phyloP scores from a whole-genome alignment of 2,797 vertebrate species.

The Pseudocheirus occidentalis region DNA sequence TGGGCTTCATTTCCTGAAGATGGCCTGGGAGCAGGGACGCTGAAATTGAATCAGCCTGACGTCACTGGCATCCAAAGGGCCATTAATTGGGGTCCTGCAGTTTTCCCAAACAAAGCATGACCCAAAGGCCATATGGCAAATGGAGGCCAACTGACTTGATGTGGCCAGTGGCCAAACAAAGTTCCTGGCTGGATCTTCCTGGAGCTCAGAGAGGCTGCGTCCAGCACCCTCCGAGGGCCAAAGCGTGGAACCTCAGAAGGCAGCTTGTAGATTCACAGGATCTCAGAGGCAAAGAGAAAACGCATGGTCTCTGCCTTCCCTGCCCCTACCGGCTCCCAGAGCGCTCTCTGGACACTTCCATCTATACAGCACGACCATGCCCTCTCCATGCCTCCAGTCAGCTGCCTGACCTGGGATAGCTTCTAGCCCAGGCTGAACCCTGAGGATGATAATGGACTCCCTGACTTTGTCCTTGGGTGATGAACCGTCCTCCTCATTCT shows the following conservation, averaged over 20 bases:
- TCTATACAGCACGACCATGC: accelerated
- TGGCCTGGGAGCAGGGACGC: conserved; percentile 79
- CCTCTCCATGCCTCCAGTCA: not conserved
- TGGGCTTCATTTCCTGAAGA: conserved; percentile 74
- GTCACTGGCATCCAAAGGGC: conserved; percentile 76
- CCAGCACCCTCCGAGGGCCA: accelerated
- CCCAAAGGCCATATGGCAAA: conserved; percentile 76
- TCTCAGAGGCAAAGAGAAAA: too few species aligned
- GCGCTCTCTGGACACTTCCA: not conserved
- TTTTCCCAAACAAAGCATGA: conserved; percentile 81
- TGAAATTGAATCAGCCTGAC: conserved; percentile 83
- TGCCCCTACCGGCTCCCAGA: too few species aligned
- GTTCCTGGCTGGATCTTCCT: not conserved
- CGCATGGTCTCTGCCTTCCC: too few species aligned
- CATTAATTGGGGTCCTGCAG: conserved; percentile 74
- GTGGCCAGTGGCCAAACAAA: conserved; percentile 75
- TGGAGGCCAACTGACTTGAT: conserved; percentile 76
- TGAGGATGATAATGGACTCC: too few species aligned
- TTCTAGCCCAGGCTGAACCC: too few species aligned
- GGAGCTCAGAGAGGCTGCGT: not conserved
- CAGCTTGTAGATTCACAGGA: accelerated
- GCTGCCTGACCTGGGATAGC: too few species aligned
- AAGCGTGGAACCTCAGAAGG: accelerated
- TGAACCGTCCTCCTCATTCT: too few species aligned
- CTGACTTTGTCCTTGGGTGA: too few species aligned